Base-by-base conservation (phyloP, 2,888 invertebrate genomes). In the Sussaba pulchella region DNA sequence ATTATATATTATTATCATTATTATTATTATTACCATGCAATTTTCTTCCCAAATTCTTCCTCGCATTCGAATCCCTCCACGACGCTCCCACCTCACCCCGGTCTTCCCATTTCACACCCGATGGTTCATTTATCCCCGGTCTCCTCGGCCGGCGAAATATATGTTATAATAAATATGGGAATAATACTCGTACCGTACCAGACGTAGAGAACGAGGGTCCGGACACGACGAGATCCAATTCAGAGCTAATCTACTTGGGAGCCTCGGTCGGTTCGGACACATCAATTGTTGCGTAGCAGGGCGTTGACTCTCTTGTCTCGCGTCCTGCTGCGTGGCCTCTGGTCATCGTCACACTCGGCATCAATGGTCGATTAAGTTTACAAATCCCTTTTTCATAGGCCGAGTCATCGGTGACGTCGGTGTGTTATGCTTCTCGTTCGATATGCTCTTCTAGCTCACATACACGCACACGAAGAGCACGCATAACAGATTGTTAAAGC, bases 211-310 rank as follows among this genome's bases (percentile, higher is more conserved):
- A 31, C 54, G 71, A 80, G 66, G 70, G 64, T 67, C 41, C 31
- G 47, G 14, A 50, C 14, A 64, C 73, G 63, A 78, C 69, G 43
- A 81, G 76, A 73, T 77, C 73, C 73, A 81, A 81, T 81, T 81
- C 73, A 73, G 57, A 50, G 73, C 50, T 77, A 73, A 69, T 81
- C 76, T 73, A 24, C 57, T 73, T 54, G 57, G 63, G 64, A 12
- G 31, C 31, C 66, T 24, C 41, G 69, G 19, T 69, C 66, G 66
- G 70, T n/a, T n/a, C n/a, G n/a, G n/a, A 57, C 72, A 64, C 45
- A 57, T 67, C 77, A 81, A 81, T 81, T 77, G 81, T 69, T 43
- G 64, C n/a, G n/a, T 8, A n/a, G 2, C n/a, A 26, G 81, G 77
- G 73, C 77, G 69, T 77, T 73, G 77, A 81, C 81, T 63, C 63